A percentile compares a stretch with the other conserved stretches of the same genome.
These are phyloP conservation scores for Steatornis caripensis DNA, from an alignment of 2,113 vertebrate species.

Conservation along the genomic window DNA sequence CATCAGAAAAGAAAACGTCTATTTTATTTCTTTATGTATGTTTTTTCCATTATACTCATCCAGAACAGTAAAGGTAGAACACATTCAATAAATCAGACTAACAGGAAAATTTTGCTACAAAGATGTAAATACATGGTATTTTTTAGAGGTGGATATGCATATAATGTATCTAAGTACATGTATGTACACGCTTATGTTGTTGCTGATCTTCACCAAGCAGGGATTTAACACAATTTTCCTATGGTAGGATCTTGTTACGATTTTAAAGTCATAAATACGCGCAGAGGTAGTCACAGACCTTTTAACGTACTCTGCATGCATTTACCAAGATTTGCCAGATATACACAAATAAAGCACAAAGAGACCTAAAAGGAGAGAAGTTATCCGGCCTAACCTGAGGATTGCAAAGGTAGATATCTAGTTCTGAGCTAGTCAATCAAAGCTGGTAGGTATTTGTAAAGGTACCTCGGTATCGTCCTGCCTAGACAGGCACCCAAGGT, in stretches of 20 bases:
- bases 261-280: background rate
- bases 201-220: background rate
- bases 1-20: background rate
- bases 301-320: background rate
- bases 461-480: background rate
- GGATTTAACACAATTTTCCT: background rate
- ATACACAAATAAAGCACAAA: background rate
- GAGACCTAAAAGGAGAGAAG: background rate
- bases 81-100: background rate
- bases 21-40: background rate
- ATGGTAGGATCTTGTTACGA: background rate
- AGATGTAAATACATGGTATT: background rate
- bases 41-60: background rate
- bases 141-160: background rate
- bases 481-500: background rate
- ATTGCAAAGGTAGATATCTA: background rate
- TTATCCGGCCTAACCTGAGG: background rate
- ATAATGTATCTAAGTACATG: background rate
- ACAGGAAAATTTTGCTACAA: background rate
- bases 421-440: background rate
- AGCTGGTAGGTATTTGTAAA: background rate
- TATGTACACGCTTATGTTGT: background rate
- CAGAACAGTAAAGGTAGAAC: background rate
- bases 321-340: background rate
- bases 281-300: background rate